Conservation (phyloP, 2,113 vertebrate genomes). For the Anhinga anhinga region DNA sequence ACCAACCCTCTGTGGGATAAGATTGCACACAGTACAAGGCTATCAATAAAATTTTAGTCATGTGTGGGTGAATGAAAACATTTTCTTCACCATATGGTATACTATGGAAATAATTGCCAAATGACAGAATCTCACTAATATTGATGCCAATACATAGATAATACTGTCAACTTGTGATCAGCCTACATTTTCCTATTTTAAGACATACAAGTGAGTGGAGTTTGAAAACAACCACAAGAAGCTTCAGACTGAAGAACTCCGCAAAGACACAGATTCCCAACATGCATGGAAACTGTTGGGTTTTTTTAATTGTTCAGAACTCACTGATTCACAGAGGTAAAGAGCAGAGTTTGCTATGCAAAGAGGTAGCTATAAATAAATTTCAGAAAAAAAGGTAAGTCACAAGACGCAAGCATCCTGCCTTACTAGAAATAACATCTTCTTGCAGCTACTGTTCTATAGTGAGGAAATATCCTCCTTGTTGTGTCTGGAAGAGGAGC, state of each 20-base stretch:
- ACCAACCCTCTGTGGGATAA: not conserved
- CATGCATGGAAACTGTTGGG: fast-evolving
- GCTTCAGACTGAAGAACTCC: not conserved
- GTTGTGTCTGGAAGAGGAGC: not conserved
- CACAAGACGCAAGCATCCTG: not conserved
- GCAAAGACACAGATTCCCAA: not conserved
- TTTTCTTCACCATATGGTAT: conserved; percentile 68
- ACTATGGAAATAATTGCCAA: conserved; percentile 66
- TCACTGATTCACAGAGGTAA: not conserved
- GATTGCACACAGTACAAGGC: not conserved
- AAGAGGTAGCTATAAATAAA: not conserved
- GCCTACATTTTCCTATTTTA: conserved; percentile 39
- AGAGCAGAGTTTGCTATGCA: not conserved
- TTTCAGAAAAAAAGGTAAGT: too few relatives aligned
- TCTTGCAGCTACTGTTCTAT: not conserved
- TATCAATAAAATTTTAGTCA: conserved; percentile 32
- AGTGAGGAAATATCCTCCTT: not conserved
- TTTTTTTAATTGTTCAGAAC: not conserved
- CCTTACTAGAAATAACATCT: not conserved
- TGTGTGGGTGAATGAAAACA: conserved; percentile 71
- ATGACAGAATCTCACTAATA: conserved; percentile 66
- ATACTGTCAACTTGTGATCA: conserved; percentile 38
- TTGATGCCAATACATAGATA: conserved; percentile 60
- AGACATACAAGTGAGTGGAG: not conserved
- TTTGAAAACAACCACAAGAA: conserved; percentile 57